These are phyloP conservation scores for Mionectes macconnelli DNA, from an alignment of 2,113 vertebrate species.

Conservation along the genomic window DNA sequence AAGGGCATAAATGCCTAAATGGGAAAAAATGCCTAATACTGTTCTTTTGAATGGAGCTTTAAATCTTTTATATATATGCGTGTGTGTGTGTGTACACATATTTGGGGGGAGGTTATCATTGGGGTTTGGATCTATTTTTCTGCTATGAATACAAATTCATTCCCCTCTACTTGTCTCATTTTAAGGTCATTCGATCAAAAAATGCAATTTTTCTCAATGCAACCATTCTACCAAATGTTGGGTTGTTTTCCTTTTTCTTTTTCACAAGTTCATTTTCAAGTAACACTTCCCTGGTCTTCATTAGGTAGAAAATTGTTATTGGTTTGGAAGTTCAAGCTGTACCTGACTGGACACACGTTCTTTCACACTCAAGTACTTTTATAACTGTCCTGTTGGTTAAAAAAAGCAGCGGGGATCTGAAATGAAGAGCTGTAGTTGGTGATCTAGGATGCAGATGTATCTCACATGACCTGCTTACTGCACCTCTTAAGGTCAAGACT, in stretches of 20 bases:
- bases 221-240: background rate
- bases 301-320: background rate
- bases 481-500: background rate
- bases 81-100: rapidly evolving
- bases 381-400: background rate
- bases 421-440: background rate
- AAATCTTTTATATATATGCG: background rate
- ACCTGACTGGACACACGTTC: background rate
- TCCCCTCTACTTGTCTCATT: background rate
- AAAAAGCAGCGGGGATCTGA: background rate
- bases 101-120: background rate
- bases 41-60: background rate
- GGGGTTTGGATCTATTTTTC: background rate
- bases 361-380: background rate
- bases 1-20: background rate
- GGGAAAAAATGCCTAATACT: background rate
- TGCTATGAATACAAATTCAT: background rate
- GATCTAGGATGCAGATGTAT: background rate
- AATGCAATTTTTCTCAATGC: background rate
- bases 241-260: background rate
- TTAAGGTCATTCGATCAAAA: background rate
- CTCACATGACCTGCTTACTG: background rate
- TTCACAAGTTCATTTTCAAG: background rate
- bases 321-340: background rate
- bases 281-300: background rate